Percentiles rank a stretch among this genome's conserved stretches.
Conservation (phyloP, 2,113 vertebrate genomes). For the rabbit (Oryctolagus cuniculus) region mOryCun1.1 NC_091451.1:20968501-20969000, state of each 20-base stretch:
- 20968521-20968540: not conserved
- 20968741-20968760: constrained; percentile 59
- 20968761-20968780: not conserved
- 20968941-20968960: not conserved
- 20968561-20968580: not conserved
- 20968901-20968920: not conserved
- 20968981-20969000: constrained; percentile 20
- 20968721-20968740: not conserved
- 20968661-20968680: too few relatives aligned
- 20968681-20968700: not conserved
- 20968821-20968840: not conserved
- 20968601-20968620: not conserved
- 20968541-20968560: not conserved
- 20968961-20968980: not conserved
- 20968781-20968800: not conserved
- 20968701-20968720: not conserved
- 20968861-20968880: not conserved
- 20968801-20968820: not conserved
- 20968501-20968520: not conserved
- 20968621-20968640: not conserved
- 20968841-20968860: not conserved
- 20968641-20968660: too few relatives aligned
- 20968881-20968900: not conserved
- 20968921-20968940: constrained; percentile 17
- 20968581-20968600: not conserved